These are phyloP conservation scores for Watsonalla binaria DNA, from an alignment of 2,888 invertebrate species.

Conservation along the genomic window DNA sequence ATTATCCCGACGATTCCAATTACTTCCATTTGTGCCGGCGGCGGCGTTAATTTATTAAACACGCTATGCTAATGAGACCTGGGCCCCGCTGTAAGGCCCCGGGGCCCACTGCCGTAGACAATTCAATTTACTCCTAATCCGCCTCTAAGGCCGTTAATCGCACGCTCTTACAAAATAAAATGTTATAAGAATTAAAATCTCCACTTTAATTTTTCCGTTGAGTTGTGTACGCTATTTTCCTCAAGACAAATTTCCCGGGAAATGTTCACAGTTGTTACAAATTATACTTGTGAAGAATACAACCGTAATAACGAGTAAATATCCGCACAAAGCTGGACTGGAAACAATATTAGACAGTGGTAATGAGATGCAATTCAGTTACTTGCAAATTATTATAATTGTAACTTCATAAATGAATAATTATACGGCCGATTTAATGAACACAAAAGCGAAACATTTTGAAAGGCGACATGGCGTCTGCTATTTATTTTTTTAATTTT, in stretches of 20 bases:
- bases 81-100: background rate
- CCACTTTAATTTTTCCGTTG: constrained; percentile 3
- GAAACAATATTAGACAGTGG: background rate
- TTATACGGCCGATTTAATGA: background rate
- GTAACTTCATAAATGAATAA: background rate
- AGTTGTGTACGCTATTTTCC: constrained; percentile 2
- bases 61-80: constrained; percentile 23
- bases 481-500: background rate
- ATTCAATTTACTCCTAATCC: constrained; percentile 9
- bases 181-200: constrained; percentile 6
- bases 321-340: background rate
- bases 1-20: constrained; percentile 41
- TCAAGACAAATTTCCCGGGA: background rate
- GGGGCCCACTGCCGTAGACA: constrained; percentile 2
- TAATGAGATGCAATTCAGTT: background rate
- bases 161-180: constrained; percentile 6
- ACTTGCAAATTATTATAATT: background rate
- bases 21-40: constrained; percentile 25
- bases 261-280: background rate
- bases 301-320: background rate
- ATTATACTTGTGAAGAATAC: background rate
- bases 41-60: constrained; percentile 23
- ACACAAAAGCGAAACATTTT: background rate
- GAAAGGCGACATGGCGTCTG: background rate
- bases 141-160: constrained; percentile 9